Percentiles rank a stretch among this genome's conserved stretches.
Evolutionary conservation across 2,113 vertebrate genomes (phyloP).

Genomic region (Cinclus mexicanus): DNA sequence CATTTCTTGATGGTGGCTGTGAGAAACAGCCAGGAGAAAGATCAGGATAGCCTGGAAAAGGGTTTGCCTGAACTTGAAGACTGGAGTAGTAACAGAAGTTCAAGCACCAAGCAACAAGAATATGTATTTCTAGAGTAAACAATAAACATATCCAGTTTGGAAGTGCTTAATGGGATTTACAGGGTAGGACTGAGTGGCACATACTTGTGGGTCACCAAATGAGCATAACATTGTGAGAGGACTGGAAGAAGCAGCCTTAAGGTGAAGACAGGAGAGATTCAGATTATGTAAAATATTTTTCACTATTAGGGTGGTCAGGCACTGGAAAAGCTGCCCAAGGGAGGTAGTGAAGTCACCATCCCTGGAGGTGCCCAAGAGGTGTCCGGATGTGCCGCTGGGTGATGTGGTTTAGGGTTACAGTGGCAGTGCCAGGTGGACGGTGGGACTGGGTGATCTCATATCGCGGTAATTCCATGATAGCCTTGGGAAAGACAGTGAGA

Average conservation of each 20-base stretch:
- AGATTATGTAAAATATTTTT: neutral
- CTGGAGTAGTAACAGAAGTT: neutral
- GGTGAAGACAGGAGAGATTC: neutral
- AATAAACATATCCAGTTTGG: neutral
- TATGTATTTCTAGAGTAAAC: neutral
- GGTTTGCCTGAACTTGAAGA: neutral
- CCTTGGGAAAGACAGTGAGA: accelerated
- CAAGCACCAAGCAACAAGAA: neutral
- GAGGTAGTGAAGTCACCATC: neutral
- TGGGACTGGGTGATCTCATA: too few relatives aligned
- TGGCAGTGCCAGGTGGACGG: accelerated
- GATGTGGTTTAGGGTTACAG: too few relatives aligned
- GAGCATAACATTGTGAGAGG: neutral
- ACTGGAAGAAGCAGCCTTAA: neutral
- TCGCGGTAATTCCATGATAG: accelerated
- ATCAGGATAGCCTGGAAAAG: neutral
- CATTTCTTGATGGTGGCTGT: neutral
- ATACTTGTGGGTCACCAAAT: neutral
- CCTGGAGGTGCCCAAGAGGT: neutral
- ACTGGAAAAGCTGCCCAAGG: neutral
- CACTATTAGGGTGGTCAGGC: neutral
- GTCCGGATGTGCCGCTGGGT: neutral
- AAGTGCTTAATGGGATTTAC: accelerated
- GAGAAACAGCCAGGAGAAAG: neutral
- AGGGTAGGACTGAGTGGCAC: neutral